Conservation (phyloP, 2,888 invertebrate species). For the Ctenicera cuprea region DNA sequence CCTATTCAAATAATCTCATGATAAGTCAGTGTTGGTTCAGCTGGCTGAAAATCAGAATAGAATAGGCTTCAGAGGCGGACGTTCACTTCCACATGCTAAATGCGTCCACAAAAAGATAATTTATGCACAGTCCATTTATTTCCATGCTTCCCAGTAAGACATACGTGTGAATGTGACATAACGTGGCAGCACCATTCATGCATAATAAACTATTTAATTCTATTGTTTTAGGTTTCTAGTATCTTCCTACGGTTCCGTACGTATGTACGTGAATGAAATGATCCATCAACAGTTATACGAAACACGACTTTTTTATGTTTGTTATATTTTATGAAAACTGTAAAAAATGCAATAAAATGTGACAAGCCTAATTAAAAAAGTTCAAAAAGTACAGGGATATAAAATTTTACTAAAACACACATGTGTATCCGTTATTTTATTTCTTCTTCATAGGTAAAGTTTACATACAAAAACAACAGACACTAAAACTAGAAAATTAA, state of each 20-base stretch:
- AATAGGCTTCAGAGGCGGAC: slow-evolving; percentile 19
- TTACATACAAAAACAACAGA: too few relatives aligned
- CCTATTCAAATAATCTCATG: slow-evolving; percentile 13
- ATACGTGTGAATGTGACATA: slow-evolving; percentile 34
- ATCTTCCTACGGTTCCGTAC: slow-evolving; percentile 19
- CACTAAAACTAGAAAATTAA: too few relatives aligned
- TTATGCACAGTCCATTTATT: slow-evolving; percentile 27
- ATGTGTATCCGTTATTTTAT: too few relatives aligned
- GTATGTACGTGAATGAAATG: slow-evolving; percentile 4
- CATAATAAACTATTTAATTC: slow-evolving; percentile 25
- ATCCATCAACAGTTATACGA: slow-evolving; percentile 5
- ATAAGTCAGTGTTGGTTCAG: slow-evolving; percentile 6
- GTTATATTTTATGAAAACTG: slow-evolving; percentile 9
- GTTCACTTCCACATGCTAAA: slow-evolving; percentile 38
- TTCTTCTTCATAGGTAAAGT: too few relatives aligned
- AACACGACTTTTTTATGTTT: slow-evolving; percentile 2
- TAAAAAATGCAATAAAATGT: background rate
- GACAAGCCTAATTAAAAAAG: background rate
- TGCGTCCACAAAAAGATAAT: slow-evolving; percentile 29
- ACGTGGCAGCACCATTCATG: slow-evolving; percentile 24
- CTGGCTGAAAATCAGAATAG: slow-evolving; percentile 10
- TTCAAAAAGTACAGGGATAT: background rate
- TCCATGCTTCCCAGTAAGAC: slow-evolving; percentile 32
- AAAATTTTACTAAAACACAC: too few relatives aligned
- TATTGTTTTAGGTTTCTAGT: slow-evolving; percentile 18